phyloP scores from a whole-genome alignment of 2,797 vertebrate genomes.

The Ispidina lecontei region DNA sequence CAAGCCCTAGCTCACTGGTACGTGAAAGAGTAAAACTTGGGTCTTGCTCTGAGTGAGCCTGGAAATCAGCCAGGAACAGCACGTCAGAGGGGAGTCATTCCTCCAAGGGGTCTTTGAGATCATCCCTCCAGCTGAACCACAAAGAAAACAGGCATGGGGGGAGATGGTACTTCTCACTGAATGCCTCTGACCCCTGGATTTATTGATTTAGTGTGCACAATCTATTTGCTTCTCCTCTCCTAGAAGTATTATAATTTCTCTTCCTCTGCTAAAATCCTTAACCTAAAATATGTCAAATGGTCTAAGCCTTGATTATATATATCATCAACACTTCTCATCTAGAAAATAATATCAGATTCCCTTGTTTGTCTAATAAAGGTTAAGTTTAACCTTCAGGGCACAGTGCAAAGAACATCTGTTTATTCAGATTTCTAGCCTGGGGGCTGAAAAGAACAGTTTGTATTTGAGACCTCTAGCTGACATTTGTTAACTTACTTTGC shows the following conservation, averaged over 20 bases:
- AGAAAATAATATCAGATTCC: background rate
- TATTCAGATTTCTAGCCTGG: constrained; percentile 23
- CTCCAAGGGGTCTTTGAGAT: background rate
- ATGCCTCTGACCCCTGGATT: background rate
- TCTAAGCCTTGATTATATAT: background rate
- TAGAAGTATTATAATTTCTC: background rate
- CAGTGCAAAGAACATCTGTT: constrained; percentile 49
- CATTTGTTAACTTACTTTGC: constrained; percentile 22
- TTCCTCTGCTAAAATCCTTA: background rate
- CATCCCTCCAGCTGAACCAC: background rate
- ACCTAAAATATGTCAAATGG: background rate
- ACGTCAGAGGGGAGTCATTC: background rate
- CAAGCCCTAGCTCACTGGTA: background rate
- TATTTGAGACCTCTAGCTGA: constrained; percentile 25
- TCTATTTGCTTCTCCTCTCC: background rate
- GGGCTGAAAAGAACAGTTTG: background rate
- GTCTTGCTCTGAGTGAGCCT: background rate
- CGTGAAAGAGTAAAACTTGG: background rate
- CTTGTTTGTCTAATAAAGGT: constrained; percentile 23
- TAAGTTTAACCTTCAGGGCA: constrained; percentile 23
- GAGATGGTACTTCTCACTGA: background rate
- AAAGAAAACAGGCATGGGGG: background rate
- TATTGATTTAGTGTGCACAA: background rate
- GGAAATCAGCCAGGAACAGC: background rate
- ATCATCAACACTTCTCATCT: background rate